A percentile compares a stretch with the other conserved stretches of the same genome.
These are phyloP conservation scores for Drosophila watanabei DNA, from an alignment of 1,140 invertebrate genomes.

Conservation along the genomic window DNA sequence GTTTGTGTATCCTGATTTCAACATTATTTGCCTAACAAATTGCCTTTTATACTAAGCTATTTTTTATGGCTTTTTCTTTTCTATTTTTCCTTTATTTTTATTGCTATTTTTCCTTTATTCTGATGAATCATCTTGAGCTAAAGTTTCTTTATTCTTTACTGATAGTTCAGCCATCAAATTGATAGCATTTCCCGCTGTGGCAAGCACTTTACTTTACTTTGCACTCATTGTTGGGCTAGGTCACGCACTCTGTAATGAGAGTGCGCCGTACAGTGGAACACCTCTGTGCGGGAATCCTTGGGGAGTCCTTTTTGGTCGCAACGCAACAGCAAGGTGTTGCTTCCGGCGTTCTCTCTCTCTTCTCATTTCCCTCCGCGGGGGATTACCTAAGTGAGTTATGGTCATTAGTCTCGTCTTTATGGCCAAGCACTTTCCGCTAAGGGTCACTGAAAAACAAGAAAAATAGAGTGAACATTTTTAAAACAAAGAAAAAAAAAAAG, in stretches of 20 bases:
- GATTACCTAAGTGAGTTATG: conserved; percentile 44
- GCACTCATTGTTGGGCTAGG: conserved; percentile 34
- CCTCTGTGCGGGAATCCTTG: conserved; percentile 5
- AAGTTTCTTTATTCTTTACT: conserved; percentile 40
- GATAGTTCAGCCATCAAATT: conserved; percentile 35
- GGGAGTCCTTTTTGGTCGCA: conserved; percentile 24
- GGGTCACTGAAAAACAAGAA: background rate
- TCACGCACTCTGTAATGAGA: conserved; percentile 48
- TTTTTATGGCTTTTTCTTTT: background rate
- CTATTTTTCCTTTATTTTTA: background rate
- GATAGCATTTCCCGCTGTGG: conserved; percentile 30
- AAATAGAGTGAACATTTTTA: no score
- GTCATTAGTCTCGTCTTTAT: conserved; percentile 36
- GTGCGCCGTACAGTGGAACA: conserved; percentile 39
- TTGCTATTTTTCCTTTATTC: background rate
- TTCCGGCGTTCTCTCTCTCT: background rate
- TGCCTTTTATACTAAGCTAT: conserved; percentile 3
- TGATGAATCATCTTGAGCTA: conserved; percentile 26
- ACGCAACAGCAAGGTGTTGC: conserved; percentile 31
- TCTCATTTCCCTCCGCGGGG: conserved; percentile 4
- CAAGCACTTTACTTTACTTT: conserved; percentile 25
- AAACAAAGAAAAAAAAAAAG: background rate
- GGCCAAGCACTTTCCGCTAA: conserved; percentile 17
- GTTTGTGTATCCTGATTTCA: conserved; percentile 20
- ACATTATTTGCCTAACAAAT: conserved; percentile 49